Base-by-base conservation (phyloP, 35 echinoderm and acorn worm genomes). In the Ptychodera flava region DNA sequence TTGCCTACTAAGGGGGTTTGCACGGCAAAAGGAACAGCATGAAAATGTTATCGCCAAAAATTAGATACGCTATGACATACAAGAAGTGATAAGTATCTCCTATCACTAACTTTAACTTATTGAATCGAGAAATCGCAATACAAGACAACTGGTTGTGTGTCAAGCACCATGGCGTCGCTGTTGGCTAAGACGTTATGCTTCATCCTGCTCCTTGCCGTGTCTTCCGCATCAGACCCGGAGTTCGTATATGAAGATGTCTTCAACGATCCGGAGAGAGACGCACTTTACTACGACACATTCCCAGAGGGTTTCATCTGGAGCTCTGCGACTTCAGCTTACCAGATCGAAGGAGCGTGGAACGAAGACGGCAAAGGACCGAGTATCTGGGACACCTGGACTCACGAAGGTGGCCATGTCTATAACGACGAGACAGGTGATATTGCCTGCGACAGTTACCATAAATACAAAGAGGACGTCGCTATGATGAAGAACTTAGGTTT, bases 291-390 rank as follows among this genome's bases (percentile, higher is more conserved):
- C 81, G 90, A 85, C 27, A 91, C 90, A 15, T 91, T 91, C 78
- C 90, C 90, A 1, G 85, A 91, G 1, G 90, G 87, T 79, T 91
- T 91, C 37, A 37, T 83, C 16, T 91, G 85, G 85, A 84, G 90
- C 28, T 75, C 81, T 77, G 90, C 90, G 0, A 91, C 90, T 22
- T 78, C 90, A 82, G 78, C 90, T 35, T 91, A 91, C 35, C 90
- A 91, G 37, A 91, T 91, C 33, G 90, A 91, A 79, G 90, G 90
- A 29, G 90, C 90, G 33, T 91, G 90, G 90, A 91, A 91, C 78
- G 35, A 32, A 36, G 85, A 81, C 52, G 90, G 85, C 28, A 91
- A 87, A 79, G 85, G 85, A 35, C 79, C 79, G 28, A 91, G 80
- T 35, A 83, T 91, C 16, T 91, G 90, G 90, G 90, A 91, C 30